Evolutionary conservation across 2,113 vertebrate species (phyloP).

Genomic region (Podarcis cretensis): DNA sequence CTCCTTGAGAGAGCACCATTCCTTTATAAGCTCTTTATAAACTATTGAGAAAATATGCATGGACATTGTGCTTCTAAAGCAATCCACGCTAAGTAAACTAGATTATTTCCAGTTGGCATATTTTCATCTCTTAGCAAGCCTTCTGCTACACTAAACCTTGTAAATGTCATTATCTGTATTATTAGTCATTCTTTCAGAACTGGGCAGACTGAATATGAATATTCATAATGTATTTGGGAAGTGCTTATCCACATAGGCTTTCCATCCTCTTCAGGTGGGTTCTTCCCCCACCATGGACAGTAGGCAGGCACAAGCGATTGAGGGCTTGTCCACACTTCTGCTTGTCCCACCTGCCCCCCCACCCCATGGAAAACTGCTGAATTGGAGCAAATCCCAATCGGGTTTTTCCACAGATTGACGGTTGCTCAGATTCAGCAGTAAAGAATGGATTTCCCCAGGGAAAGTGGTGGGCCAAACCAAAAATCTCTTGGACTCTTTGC

Average conservation of each 20-base stretch:
- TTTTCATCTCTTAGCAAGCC: conserved; percentile 34
- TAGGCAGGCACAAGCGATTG: not conserved
- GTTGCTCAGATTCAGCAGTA: no score
- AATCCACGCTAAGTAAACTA: conserved; percentile 30
- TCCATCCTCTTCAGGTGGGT: not conserved
- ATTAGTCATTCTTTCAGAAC: not conserved
- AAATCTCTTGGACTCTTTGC: no score
- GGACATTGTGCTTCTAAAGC: conserved; percentile 37
- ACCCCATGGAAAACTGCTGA: no score
- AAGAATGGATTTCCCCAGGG: no score
- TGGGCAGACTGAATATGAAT: conserved; percentile 27
- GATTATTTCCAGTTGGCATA: conserved; percentile 28
- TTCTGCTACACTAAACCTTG: not conserved
- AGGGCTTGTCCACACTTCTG: no score
- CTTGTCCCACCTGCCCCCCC: no score
- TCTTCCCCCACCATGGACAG: not conserved
- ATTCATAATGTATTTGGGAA: conserved; percentile 18
- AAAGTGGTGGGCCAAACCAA: no score
- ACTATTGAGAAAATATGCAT: conserved; percentile 35
- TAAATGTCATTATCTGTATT: not conserved
- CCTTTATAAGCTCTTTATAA: conserved; percentile 22
- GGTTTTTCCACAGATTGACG: no score
- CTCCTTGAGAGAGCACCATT: conserved; percentile 9
- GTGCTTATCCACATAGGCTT: not conserved
- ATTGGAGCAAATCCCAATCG: no score